Base-by-base conservation (phyloP, 2,888 invertebrate species). In the Hypolimnas misippus region DNA sequence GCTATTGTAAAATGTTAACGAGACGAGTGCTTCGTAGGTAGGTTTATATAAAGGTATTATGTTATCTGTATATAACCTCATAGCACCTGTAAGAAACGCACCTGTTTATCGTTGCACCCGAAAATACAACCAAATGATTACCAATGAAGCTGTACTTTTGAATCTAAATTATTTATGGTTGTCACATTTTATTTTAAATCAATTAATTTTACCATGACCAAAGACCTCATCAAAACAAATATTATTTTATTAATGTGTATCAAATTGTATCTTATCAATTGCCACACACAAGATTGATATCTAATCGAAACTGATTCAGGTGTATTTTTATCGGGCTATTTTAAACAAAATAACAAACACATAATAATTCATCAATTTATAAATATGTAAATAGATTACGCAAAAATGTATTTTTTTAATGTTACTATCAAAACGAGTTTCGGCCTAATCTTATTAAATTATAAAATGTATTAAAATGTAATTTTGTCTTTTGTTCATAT, bases 231-330 rank as follows among this genome's bases (percentile, higher is more conserved):
- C n/a, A n/a, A n/a, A n/a, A n/a, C n/a, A n/a, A n/a, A n/a, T n/a
- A n/a, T n/a, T n/a, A n/a, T n/a, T n/a, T n/a, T n/a, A n/a, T n/a
- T n/a, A n/a, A n/a, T n/a, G n/a, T n/a, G n/a, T n/a, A n/a, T n/a
- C 17, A 8, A 33, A 33, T 33, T 3, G 1, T 50, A 49, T 55
- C 59, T 61, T 68, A 68, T 68, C 68, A 42, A 52, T 35, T 54
- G 62, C 54, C 53, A 57, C 58, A 66, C 40, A 60, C 49, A 52
- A 52, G 53, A 19, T 31, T 40, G 29, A 55, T 65, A 65, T 65
- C 59, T 65, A 63, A 67, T 67, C 65, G 46, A 40, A 54, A 40
- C 40, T 42, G 31, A 51, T 51, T 31, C 33, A 51, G 31, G 14
- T 51, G 33, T 31, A 51, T n/a, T n/a, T 46, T 21, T 46, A 21